phyloP scores from a whole-genome alignment of 2,888 invertebrate genomes.

The Melipona beecheii region DNA sequence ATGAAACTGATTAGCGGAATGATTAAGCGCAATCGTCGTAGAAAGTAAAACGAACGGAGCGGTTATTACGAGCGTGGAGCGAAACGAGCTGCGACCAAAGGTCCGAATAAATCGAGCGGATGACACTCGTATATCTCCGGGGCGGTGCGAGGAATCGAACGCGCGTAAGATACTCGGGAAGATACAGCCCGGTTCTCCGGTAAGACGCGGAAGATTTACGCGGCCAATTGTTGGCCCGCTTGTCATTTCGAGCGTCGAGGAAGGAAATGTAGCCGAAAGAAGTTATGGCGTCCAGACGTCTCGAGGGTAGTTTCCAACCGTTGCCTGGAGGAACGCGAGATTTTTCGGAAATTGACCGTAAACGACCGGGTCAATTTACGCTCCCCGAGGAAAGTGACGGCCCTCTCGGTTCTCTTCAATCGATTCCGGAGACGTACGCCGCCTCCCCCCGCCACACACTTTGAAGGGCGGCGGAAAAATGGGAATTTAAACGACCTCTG shows the following conservation, averaged over 20 bases:
- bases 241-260: slow-evolving; percentile 40
- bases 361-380: slow-evolving; percentile 61
- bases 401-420: slow-evolving; percentile 29
- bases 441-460: not conserved
- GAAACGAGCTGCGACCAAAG: not conserved
- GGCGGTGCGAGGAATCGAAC: slow-evolving; percentile 31
- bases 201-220: slow-evolving; percentile 35
- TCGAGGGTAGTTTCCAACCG: slow-evolving; percentile 20
- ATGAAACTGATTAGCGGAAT: not conserved
- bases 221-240: slow-evolving; percentile 46
- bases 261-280: slow-evolving; percentile 53
- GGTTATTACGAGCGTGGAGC: not conserved
- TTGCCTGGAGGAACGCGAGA: slow-evolving; percentile 40
- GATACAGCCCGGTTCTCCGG: slow-evolving; percentile 11
- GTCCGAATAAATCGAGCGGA: slow-evolving; percentile 23
- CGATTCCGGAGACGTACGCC: slow-evolving; percentile 44
- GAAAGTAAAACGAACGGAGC: too few relatives aligned
- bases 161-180: not conserved
- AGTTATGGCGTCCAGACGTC: slow-evolving; percentile 55
- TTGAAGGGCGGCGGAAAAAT: slow-evolving; percentile 43
- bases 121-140: slow-evolving; percentile 12
- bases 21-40: not conserved
- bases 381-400: slow-evolving; percentile 50
- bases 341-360: slow-evolving; percentile 66
- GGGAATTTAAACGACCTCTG: slow-evolving; percentile 57